phyloP scores from a whole-genome alignment of 2,797 vertebrate species.

The Sciurus carolinensis region DNA sequence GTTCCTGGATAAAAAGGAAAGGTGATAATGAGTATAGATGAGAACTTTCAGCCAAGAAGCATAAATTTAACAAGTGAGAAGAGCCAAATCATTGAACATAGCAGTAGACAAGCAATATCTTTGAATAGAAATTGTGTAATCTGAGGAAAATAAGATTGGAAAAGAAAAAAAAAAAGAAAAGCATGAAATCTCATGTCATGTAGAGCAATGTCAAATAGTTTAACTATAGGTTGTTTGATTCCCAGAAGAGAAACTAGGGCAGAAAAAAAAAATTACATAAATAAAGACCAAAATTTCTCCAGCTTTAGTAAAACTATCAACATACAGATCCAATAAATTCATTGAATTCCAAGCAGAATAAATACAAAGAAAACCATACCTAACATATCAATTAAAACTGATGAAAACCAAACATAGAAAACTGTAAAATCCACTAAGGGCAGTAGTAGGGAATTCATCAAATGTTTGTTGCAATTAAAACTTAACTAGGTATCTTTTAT shows the following conservation, averaged over 20 bases:
- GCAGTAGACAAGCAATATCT: neutral
- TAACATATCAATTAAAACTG: slow-evolving; percentile 15
- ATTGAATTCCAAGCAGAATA: slow-evolving; percentile 11
- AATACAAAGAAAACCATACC: neutral
- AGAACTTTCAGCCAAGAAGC: neutral
- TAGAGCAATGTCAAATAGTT: neutral
- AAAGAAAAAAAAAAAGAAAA: neutral
- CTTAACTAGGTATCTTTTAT: neutral
- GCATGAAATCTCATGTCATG: neutral
- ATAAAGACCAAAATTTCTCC: neutral
- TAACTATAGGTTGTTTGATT: neutral
- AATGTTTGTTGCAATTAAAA: slow-evolving; percentile 17
- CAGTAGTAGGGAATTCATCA: neutral
- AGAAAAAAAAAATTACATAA: neutral
- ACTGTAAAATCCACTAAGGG: neutral
- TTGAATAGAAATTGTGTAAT: neutral
- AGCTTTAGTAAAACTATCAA: neutral
- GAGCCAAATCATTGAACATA: neutral
- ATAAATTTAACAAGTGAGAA: neutral
- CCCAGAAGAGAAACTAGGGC: neutral
- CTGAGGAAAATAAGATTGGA: neutral
- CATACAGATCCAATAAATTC: neutral
- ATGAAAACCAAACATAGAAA: neutral
- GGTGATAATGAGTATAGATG: neutral
- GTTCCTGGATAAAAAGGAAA: neutral